Evolutionary conservation across 1,140 invertebrate genomes (phyloP), one percentile per base, ranked within the genome.

Genomic region (Dufourea novaeangliae): DNA sequence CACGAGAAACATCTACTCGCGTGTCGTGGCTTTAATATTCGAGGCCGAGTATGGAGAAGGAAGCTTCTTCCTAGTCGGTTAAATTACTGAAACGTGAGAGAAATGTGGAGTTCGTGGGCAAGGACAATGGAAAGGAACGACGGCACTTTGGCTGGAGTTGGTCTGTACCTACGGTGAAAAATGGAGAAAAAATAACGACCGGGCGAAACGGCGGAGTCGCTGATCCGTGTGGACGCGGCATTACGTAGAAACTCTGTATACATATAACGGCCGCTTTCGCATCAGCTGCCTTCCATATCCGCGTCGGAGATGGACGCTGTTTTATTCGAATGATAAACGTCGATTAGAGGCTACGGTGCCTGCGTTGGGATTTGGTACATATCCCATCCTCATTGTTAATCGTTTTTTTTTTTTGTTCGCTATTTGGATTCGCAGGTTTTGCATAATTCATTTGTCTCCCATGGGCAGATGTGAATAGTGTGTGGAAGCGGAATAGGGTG

Each of bases 191-290:
- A 68, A n/a, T n/a, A n/a, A n/a, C n/a, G n/a, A n/a, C n/a, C n/a
- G n/a, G n/a, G n/a, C n/a, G n/a, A n/a, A n/a, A n/a, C n/a, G n/a
- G n/a, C n/a, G 61, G 67, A 39, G 59, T 68, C 29, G 34, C 63
- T n/a, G n/a, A 34, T 44, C 1, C 63, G 12, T 67, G 75, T 59
- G 57, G 54, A 79, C 46, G 46, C 8, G 64, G 64, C 80, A 82
- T 86, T 80, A 82, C 84, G 82, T 84, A 80, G 84, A 86, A 88
- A 88, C 83, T 71, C 72, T 72, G 11, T 78, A 50, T 70, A n/a
- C n/a, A n/a, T n/a, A 61, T 69, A 67, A 76, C 68, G 50, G 61
- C 41, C 50, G 78, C 87, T 87, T 88, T 89, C 87, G 84, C 84
- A 83, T 80, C 29, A 34, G 37, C 61, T 34, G 46, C 5, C 46